Base-by-base conservation (phyloP, 2,888 invertebrate species). In the Nomada fabriciana region DNA sequence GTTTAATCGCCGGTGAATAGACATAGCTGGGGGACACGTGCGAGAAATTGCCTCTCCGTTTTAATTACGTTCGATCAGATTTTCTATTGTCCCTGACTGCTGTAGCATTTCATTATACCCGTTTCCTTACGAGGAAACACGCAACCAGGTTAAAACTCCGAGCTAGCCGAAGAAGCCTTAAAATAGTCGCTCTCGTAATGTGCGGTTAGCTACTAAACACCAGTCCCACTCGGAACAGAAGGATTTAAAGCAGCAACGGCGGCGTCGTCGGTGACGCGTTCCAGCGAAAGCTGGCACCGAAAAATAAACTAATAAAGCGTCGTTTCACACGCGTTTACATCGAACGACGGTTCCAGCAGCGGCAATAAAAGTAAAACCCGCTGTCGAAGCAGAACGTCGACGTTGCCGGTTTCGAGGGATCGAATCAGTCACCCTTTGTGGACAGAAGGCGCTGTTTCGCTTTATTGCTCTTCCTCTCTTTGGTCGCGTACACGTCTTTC, bases 241-340 rank as follows among this genome's bases (percentile, higher is more conserved):
- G 61, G 77, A 88, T 88, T 87, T 86, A 85, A 85, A 73, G 60
- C 47, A 47, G 36, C 43, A 73, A 42, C 76, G 50, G 42, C 52
- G 76, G 73, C 68, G 29, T n/a, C 65, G 36, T 11, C 52, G 76
- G 52, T 60, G 42, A 60, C 80, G 77, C 69, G 80, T 70, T 68
- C 67, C 53, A 59, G 15, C 47, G 20, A 55, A 18, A 36, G 86
- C 82, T 80, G 80, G 84, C 83, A 36, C 84, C 86, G 88, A 81
- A 89, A 91, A 91, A 91, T 91, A 91, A 91, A 91, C 91, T 86
- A 90, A 91, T 91, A 91, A 91, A 91, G 72, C 82, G 70, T 29
- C 81, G 79, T 84, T 86, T 87, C 87, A 83, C 88, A 86, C 84
- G 78, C 78, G 85, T 88, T 87, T 85, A 87, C 82, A 74, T 64